Evolutionary conservation across 1,140 invertebrate species (phyloP), one percentile per base, ranked within the genome.

Genomic region (Euglossa dilemma): DNA sequence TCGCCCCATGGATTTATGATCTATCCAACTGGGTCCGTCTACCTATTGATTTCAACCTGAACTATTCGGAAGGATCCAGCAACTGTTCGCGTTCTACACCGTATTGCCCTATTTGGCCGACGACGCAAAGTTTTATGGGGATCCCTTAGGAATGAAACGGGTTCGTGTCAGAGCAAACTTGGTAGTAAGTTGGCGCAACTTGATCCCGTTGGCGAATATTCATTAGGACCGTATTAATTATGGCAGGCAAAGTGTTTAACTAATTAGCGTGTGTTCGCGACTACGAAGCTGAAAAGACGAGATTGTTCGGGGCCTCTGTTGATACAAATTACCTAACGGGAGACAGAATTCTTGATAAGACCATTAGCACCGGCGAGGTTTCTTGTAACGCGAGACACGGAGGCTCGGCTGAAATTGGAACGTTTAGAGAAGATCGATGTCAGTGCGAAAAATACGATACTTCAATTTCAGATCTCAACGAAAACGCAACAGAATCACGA

Each of bases 221-320:
- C 80, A 82, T 82, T 82, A 82, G 72, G 73, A 82, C 63, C 80
- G 72, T 76, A 82, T 67, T 82, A 82, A 82, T 82, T 82, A 82
- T 82, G 63, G 28, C 43, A 52, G n/a, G 80, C 61, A 47, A 76
- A 76, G 72, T 76, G 63, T 67, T 82, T 82, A 82, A 82, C 63
- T 76, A 67, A 82, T 82, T 82, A 82, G 43, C 54, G 36, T 52
- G 61, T 52, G 72, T 47, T 82, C 80, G 47, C 47, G 28, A 64
- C 12, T 50, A 25, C 6, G 54, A 16, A 47, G 25, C 72, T 25
- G 18, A 47, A 72, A n/a, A 50, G 45, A 45, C 5, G 63, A 28
- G 67, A 76, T 50, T 76, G 63, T 59, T 28, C 63, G 1, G 5
- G 25, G 20, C 28, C 57, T 43, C n/a, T 50, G 71, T 28, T 64